These are phyloP conservation scores for Alauda arvensis DNA, from an alignment of 2,797 vertebrate species.

Conservation along the genomic window DNA sequence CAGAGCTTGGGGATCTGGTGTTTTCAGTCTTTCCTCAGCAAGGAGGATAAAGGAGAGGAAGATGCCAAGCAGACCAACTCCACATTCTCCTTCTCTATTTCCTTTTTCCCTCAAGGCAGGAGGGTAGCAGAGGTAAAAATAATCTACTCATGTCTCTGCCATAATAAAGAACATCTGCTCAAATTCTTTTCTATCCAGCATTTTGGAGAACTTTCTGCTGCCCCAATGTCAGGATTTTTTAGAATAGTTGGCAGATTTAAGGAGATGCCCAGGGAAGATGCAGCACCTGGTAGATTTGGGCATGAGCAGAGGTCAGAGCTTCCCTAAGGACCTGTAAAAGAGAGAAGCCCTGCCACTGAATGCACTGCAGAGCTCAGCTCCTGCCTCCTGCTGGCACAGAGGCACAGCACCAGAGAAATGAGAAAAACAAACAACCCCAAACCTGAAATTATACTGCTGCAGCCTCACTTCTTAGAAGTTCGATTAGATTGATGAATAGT, in stretches of 20 bases:
- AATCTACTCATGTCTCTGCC: background rate
- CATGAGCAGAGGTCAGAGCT: background rate
- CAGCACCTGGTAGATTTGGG: background rate
- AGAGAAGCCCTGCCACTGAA: too few species aligned
- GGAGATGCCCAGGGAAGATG: background rate
- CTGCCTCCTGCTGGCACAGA: background rate
- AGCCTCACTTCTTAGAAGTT: background rate
- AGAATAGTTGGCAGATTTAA: background rate
- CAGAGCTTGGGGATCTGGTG: background rate
- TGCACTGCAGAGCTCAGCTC: background rate
- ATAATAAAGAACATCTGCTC: background rate
- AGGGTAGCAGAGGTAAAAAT: background rate
- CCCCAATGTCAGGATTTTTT: accelerated
- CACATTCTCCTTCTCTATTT: background rate
- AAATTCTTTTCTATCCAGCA: background rate
- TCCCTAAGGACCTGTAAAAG: background rate
- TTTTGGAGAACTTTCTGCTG: background rate
- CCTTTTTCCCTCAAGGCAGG: background rate
- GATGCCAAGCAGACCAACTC: background rate
- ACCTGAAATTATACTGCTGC: background rate
- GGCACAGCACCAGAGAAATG: background rate
- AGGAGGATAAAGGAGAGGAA: background rate
- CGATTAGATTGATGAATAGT: background rate
- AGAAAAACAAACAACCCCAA: background rate
- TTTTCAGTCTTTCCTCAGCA: background rate